Evolutionary conservation across 2,797 vertebrate genomes (phyloP).

Genomic region (Galaxias olidus): DNA sequence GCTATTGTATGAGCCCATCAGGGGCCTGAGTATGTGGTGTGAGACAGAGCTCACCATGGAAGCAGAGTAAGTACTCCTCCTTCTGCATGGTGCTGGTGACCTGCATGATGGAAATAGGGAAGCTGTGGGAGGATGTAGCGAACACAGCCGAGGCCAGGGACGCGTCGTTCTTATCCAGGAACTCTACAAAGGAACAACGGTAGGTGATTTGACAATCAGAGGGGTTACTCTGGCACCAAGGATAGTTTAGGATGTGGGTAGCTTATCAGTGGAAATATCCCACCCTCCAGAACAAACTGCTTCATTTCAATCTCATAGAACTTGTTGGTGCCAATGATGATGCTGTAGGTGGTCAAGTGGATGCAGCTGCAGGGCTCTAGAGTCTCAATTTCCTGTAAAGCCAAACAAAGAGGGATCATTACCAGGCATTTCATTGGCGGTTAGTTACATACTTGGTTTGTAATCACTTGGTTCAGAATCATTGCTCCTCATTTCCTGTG

Average conservation of each 20-base stretch:
- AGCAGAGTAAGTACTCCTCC: conserved; percentile 89
- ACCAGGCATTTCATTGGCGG: not conserved
- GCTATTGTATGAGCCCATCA: no score
- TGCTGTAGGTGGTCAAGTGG: conserved; percentile 95
- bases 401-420: not conserved
- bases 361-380: conserved; percentile 98
- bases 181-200: conserved; percentile 68
- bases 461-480: not conserved
- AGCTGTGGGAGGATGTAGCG: conserved; percentile 85
- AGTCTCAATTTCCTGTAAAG: conserved; percentile 93
- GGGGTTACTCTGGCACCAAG: not conserved
- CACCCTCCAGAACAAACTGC: conserved; percentile 93
- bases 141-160: conserved; percentile 85
- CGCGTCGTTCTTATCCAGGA: conserved; percentile 89
- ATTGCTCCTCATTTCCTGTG: not conserved
- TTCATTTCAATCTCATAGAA: conserved; percentile 99
- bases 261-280: no score
- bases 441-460: not conserved
- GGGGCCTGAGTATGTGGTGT: no score
- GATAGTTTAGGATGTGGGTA: not conserved
- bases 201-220: no score
- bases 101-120: conserved; percentile 87
- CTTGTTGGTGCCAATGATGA: conserved; percentile 98
- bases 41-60: conserved; percentile 75
- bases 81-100: conserved; percentile 83